Evolutionary conservation across 2,113 vertebrate genomes (phyloP).

Genomic region (Sylvietta virens): DNA sequence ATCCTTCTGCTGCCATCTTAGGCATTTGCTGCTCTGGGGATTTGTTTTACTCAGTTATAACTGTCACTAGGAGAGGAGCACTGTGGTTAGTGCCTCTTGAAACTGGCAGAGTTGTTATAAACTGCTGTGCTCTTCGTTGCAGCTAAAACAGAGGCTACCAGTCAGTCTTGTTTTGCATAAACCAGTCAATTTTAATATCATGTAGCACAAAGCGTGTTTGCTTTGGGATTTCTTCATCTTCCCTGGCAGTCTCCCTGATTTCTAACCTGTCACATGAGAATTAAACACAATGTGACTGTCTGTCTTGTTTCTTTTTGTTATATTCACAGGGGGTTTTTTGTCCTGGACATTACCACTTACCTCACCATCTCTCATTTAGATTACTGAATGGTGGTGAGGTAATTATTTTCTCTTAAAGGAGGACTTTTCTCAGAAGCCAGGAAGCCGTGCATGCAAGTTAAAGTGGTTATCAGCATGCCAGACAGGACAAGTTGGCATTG

Average conservation of each 20-base stretch:
- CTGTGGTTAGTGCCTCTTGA: neutral
- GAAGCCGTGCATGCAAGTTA: neutral
- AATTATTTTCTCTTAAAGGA: neutral
- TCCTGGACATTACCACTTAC: neutral
- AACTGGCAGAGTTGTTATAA: neutral
- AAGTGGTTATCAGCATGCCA: neutral
- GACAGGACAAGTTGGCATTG: neutral
- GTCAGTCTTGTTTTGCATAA: neutral
- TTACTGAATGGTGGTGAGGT: neutral
- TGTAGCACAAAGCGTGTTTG: neutral
- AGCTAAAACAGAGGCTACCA: neutral
- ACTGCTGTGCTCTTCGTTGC: neutral
- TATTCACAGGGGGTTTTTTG: neutral
- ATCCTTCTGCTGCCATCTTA: neutral
- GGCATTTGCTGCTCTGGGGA: neutral
- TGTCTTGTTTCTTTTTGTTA: neutral
- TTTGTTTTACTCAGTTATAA: neutral
- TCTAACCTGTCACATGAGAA: neutral
- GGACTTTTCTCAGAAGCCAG: neutral
- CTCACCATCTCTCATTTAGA: neutral
- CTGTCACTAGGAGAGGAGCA: neutral
- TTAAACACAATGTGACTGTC: neutral
- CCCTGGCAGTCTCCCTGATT: neutral
- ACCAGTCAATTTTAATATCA: neutral
- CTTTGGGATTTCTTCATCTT: neutral